Percentiles rank a stretch among this genome's conserved stretches.
These are phyloP conservation scores for Hydrophis major DNA, from an alignment of 2,797 vertebrate species.

Conservation along the genomic window DNA sequence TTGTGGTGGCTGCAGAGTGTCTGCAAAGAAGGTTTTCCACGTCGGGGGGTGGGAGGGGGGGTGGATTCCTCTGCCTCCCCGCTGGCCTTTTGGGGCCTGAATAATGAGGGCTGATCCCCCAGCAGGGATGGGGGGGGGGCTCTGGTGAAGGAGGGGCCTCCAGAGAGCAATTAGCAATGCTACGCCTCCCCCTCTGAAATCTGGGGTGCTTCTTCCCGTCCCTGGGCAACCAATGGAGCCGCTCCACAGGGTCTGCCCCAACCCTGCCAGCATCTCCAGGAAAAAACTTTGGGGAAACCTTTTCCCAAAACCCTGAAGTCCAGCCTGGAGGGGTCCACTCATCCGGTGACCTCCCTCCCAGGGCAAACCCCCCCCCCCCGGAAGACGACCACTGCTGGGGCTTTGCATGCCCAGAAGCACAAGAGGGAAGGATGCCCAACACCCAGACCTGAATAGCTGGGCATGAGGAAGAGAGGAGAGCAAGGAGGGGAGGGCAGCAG, in stretches of 20 bases:
- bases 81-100: conserved; percentile 65
- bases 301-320: background rate
- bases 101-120: conserved; percentile 34
- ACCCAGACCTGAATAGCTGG: background rate
- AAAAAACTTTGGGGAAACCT: background rate
- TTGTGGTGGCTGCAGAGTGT: conserved; percentile 18
- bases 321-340: background rate
- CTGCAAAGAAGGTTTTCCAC: fast-evolving
- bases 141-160: conserved; percentile 8
- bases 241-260: background rate
- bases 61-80: background rate
- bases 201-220: background rate
- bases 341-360: background rate
- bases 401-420: background rate
- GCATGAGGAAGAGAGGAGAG: too few species aligned
- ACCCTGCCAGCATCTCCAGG: background rate
- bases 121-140: conserved; percentile 29
- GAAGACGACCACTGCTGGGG: fast-evolving
- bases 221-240: background rate
- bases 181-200: background rate
- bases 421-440: background rate
- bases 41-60: fast-evolving
- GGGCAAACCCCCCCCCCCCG: background rate
- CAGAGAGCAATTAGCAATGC: background rate
- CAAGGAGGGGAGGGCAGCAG: background rate